Evolutionary conservation across 2,797 vertebrate species (phyloP).

Genomic region (Aeoliscus strigatus): DNA sequence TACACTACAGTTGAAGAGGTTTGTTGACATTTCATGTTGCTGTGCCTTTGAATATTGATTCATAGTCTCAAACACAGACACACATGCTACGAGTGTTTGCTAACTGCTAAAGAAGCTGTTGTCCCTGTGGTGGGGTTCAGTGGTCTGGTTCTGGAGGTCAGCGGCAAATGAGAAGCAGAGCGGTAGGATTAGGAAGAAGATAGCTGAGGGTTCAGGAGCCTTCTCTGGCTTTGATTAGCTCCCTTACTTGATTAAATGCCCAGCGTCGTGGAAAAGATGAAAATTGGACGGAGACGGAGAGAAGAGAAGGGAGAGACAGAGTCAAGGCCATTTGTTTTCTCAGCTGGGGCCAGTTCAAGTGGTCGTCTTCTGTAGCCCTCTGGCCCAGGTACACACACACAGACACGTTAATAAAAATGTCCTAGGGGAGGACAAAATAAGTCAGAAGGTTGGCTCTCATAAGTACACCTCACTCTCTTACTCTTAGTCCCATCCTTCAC

Average conservation of each 20-base stretch:
- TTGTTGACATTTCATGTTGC: conserved; percentile 66
- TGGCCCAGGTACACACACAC: conserved; percentile 54
- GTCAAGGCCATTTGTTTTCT: conserved; percentile 75
- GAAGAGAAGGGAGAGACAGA: conserved; percentile 52
- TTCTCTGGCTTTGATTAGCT: conserved; percentile 74
- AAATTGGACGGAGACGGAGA: conserved; percentile 62
- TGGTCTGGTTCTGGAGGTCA: conserved; percentile 63
- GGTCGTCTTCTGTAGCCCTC: conserved; percentile 65
- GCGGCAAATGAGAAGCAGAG: conserved; percentile 70
- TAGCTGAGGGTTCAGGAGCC: conserved; percentile 64
- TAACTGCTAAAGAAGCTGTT: conserved; percentile 36
- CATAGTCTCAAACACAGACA: conserved; percentile 29
- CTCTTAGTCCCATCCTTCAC: conserved; percentile 50
- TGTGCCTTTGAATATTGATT: conserved; percentile 56
- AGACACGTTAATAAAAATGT: conserved; percentile 54
- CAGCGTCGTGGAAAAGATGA: conserved; percentile 59
- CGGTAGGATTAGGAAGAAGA: conserved; percentile 66
- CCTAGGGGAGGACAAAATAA: conserved; percentile 49
- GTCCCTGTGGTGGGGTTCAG: conserved; percentile 53
- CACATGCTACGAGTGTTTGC: conserved; percentile 46
- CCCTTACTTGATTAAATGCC: conserved; percentile 71
- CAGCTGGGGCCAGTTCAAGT: conserved; percentile 74
- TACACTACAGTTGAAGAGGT: conserved; percentile 56
- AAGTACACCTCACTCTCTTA: conserved; percentile 56
- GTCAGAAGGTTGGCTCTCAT: conserved; percentile 58